Base-by-base conservation (phyloP, 2,797 vertebrate species). In the Spondyliosoma cantharus region DNA sequence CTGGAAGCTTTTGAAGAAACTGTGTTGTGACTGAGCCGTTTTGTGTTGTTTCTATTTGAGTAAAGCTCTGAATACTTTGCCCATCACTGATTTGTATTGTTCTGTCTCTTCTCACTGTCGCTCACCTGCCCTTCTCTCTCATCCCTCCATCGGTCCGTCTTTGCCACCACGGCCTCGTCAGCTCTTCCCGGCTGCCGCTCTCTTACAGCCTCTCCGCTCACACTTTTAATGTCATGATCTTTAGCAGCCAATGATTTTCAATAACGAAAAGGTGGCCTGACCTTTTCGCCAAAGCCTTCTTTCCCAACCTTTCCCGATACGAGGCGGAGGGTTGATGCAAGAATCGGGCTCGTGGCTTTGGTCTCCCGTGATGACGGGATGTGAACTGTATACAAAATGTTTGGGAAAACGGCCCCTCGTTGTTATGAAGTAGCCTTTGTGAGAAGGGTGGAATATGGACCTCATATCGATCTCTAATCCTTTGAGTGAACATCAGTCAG, bases 161-260 rank as follows among this genome's bases (percentile, higher is more conserved):
- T 67, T 58, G 72, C 74, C 69, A 17, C 64, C 37, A 3, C 22
- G 2, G 29, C 61, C 75, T 83, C 46, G 19, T 67, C 83, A 68
- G 50, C 46, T 85, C 74, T 66, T 65, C 65, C 59, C 49, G 19
- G 1, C 49, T 16, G 49, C 57, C 3, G 19, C 66, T 81, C 67
- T 84, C 77, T 70, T 65, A 76, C 42, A 75, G 79, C 81, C 75
- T 78, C 80, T 71, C 57, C 82, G 82, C 72, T 82, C 75, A 59
- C 64, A 84, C 71, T 80, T 78, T 93, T 93, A 93, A 94, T 95
- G 93, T 93, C 92, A 88, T 90, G 93, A 93, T 93, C 93, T 95
- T 95, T 93, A 91, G 89, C 87, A 87, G 89, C 79, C 86, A 94
- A 88, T 90, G 93, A 95, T 94, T 93, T 94, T 94, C 93, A 87